Percentiles rank a stretch among this genome's conserved stretches.
Conservation (phyloP, 1,140 invertebrate species). For the Tetramorium simillimum region DNA sequence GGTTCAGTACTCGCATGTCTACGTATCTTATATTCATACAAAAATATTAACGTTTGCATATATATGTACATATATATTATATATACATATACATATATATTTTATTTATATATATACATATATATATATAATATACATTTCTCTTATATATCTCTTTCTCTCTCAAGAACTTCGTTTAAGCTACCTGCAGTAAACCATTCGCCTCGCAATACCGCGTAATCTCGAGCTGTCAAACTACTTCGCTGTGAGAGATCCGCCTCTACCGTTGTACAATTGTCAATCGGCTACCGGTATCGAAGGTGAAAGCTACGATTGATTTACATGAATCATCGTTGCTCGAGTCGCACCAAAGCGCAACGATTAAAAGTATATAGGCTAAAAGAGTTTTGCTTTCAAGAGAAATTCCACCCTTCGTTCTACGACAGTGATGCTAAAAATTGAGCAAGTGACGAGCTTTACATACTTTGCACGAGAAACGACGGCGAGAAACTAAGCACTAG, state of each 20-base stretch:
- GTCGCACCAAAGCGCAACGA: conserved; percentile 3
- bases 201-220: conserved; percentile 73
- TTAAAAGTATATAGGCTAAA: background rate
- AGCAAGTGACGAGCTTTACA: conserved; percentile 35
- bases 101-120: conserved; percentile 60
- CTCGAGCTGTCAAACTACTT: conserved; percentile 18
- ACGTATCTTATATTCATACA: conserved; percentile 79
- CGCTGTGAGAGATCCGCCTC: conserved; percentile 4
- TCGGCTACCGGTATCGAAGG: background rate
- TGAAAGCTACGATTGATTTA: conserved; percentile 26
- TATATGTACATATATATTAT: conserved; percentile 62
- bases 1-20: conserved; percentile 82
- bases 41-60: conserved; percentile 81
- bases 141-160: conserved; percentile 57
- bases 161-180: conserved; percentile 69
- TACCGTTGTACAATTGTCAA: conserved; percentile 37
- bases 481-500: conserved; percentile 15
- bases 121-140: conserved; percentile 50
- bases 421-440: conserved; percentile 38
- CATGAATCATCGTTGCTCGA: conserved; percentile 32
- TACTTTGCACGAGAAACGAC: background rate
- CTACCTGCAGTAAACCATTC: conserved; percentile 71
- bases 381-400: background rate
- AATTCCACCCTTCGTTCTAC: conserved; percentile 2
- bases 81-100: conserved; percentile 29